A percentile compares a stretch with the other conserved stretches of the same genome.
Evolutionary conservation across 1,140 invertebrate genomes (phyloP).

Genomic region (Tetragnatha versicolor): DNA sequence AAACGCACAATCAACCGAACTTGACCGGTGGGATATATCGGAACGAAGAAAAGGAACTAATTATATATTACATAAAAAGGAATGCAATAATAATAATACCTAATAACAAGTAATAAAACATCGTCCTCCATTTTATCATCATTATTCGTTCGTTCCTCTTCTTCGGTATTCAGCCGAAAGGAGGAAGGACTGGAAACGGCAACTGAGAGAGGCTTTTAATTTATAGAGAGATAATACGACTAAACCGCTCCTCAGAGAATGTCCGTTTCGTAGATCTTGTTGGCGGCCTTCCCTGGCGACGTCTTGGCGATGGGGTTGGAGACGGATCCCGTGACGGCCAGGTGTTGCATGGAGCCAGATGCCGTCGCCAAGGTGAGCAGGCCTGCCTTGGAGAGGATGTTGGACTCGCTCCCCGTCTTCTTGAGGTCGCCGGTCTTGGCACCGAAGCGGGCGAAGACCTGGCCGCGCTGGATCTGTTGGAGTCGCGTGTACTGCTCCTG

Average conservation of each 20-base stretch:
- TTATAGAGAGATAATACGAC: too few relatives aligned
- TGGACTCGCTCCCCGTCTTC: slow-evolving; percentile 88
- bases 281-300: slow-evolving; percentile 34
- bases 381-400: slow-evolving; percentile 81
- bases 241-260: slow-evolving; percentile 31
- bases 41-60: too few relatives aligned
- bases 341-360: slow-evolving; percentile 72
- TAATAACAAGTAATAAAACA: too few relatives aligned
- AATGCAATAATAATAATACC: too few relatives aligned
- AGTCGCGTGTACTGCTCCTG: slow-evolving; percentile 88
- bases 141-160: too few relatives aligned
- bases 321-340: slow-evolving; percentile 63
- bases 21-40: too few relatives aligned
- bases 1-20: too few relatives aligned
- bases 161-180: too few relatives aligned
- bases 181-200: too few relatives aligned
- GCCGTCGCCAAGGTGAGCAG: slow-evolving; percentile 65
- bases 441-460: slow-evolving; percentile 68
- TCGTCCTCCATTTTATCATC: too few relatives aligned
- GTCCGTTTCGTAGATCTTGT: slow-evolving; percentile 48
- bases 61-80: too few relatives aligned
- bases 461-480: slow-evolving; percentile 81
- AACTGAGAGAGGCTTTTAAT: too few relatives aligned
- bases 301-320: slow-evolving; percentile 42
- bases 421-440: slow-evolving; percentile 71